A percentile compares a stretch with the other conserved stretches of the same genome.
phyloP scores from a whole-genome alignment of 2,888 invertebrate genomes.

The Hoplodrina blanda region DNA sequence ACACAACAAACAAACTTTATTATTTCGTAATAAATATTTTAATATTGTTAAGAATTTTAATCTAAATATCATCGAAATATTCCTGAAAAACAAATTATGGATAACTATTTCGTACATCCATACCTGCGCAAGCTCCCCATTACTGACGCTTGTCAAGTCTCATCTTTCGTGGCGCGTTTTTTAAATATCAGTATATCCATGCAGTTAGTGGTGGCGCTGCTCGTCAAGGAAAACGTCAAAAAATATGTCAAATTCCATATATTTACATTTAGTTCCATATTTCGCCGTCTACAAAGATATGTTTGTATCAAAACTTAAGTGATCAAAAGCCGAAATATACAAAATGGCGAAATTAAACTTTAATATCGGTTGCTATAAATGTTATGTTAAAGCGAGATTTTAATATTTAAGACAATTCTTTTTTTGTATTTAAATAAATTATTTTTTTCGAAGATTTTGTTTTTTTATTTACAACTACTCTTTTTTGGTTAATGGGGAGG shows the following conservation, averaged over 20 bases:
- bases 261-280: background rate
- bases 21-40: no score
- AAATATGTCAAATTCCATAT: conserved; percentile 11
- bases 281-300: conserved; percentile 6
- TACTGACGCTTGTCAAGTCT: no score
- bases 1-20: no score
- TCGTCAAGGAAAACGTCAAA: conserved; percentile 3
- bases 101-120: no score
- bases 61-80: no score
- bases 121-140: no score
- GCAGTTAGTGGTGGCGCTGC: background rate
- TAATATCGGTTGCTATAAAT: conserved; percentile 60
- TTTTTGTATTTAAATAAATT: conserved; percentile 76
- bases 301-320: background rate
- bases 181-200: background rate
- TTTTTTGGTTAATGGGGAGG: no score
- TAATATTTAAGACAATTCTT: conserved; percentile 70
- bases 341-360: conserved; percentile 28
- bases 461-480: background rate
- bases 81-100: no score
- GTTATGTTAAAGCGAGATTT: conserved; percentile 63
- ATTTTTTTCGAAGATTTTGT: conserved; percentile 62
- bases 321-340: conserved; percentile 19
- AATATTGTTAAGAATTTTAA: no score
- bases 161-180: no score